Evolutionary conservation across 2,888 invertebrate genomes (phyloP), one percentile per base, ranked within the genome.

Genomic region (Fragum sueziense): DNA sequence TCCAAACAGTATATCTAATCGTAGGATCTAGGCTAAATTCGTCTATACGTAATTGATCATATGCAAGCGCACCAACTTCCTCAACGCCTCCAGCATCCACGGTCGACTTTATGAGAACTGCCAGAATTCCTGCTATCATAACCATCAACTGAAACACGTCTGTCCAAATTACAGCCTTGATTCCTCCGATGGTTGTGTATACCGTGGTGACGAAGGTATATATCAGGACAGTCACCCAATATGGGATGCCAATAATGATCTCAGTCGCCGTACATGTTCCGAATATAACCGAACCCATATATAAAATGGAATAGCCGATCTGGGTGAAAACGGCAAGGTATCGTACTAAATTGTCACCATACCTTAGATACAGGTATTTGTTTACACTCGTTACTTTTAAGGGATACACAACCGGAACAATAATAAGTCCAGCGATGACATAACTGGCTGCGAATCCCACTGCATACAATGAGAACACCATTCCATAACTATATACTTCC

Each of bases 161-260:
- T 4, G 77, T 73, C 72, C 77, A 77, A 27, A 79, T 79, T 22
- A 75, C 79, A 27, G 79, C 79, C 20, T 72, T 74, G 54, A 79
- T 75, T 27, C 74, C 75, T 4, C 79, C 79, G 7, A 79, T 65
- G 1, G 75, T 71, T 2, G 79, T 79, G 34, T 79, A 79, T 20
- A 79, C 68, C 9, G 79, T 57, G 3, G 79, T 75, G 0, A 79
- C 71, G 0, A 47, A 34, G 9, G 79, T 79, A 47, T 75, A 79
- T 34, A 75, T 59, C 0, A 79, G 17, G 6, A 79, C 65, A 1
- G 74, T 79, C 0, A 59, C 79, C 75, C 79, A 79, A 54, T 70
- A 79, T 3, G 79, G 79, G 4, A 79, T 69, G 20, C 59, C 68
- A 11, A 74, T 51, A 20, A 79, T 70, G 9, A 73, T 57, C 11